Conservation (phyloP, 2,797 vertebrate genomes). For the Sebastes flavidus region DNA sequence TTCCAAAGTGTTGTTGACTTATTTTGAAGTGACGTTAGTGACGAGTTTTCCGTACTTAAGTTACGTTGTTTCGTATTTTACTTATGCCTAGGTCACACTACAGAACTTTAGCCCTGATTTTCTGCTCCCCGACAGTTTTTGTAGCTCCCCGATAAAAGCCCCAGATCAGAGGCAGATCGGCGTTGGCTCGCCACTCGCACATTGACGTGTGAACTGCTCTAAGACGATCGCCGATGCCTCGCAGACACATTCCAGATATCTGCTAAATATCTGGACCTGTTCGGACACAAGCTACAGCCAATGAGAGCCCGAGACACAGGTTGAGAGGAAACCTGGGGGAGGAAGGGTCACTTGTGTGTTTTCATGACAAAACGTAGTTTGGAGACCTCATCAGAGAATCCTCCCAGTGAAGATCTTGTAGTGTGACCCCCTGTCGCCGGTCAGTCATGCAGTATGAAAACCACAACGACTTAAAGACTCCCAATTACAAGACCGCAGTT, state of each 20-base stretch:
- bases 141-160: accelerated
- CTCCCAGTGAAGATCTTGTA: accelerated
- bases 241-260: no score
- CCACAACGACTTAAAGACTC: not conserved
- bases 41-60: not conserved
- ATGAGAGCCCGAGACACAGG: no score
- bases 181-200: no score
- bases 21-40: not conserved
- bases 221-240: no score
- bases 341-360: no score
- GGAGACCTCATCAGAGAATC: not conserved
- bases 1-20: not conserved
- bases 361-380: not conserved
- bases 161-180: no score
- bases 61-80: not conserved
- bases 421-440: no score
- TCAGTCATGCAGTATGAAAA: not conserved
- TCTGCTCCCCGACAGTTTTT: not conserved
- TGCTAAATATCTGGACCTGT: no score
- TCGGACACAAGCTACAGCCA: no score
- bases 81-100: not conserved
- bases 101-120: not conserved
- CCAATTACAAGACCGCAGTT: no score
- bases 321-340: no score
- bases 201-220: no score